Base-by-base conservation (phyloP, 2,113 vertebrate genomes). In the Polyodon spathula region DNA sequence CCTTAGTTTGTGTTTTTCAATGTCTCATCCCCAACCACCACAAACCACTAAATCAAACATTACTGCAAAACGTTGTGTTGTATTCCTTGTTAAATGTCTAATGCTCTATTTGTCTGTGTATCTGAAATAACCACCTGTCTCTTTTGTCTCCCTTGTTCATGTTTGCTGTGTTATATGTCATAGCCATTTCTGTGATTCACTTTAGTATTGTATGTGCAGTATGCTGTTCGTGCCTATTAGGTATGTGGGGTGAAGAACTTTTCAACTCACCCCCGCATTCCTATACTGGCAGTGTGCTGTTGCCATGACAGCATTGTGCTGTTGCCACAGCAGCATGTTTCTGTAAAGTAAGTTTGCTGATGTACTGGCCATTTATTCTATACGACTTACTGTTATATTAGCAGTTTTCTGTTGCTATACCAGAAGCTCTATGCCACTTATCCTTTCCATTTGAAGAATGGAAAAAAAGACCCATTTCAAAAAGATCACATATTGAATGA, bases 291-390 rank as follows among this genome's bases (percentile, higher is more conserved):
- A 63, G n/a, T n/a, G n/a, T n/a, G n/a, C n/a, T n/a, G n/a, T n/a
- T n/a, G n/a, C n/a, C n/a, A n/a, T n/a, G n/a, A n/a, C n/a, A n/a
- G n/a, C n/a, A 61, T 63, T 61, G 58, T 61, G 27, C 54, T 60
- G 71, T 73, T 71, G 54, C 66, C 69, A 72, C 72, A 66, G 68
- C 54, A 63, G 56, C 63, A 16, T 27, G 15, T 61, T 63, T 46
- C 43, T 57, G 54, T 42, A 64, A 63, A 61, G 38, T 41, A 58
- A 48, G n/a, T n/a, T 62, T 46, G 55, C 43, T 51, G 63, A 40
- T 63, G 57, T 52, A 60, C 62, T 59, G 40, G 40, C 42, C 50
- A 56, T n/a, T n/a, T n/a, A n/a, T n/a, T n/a, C n/a, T n/a, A n/a
- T n/a, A n/a, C n/a, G n/a, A n/a, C n/a, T n/a, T n/a, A n/a, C n/a